phyloP scores from a whole-genome alignment of 2,113 vertebrate species.

The Barbus barbus region DNA sequence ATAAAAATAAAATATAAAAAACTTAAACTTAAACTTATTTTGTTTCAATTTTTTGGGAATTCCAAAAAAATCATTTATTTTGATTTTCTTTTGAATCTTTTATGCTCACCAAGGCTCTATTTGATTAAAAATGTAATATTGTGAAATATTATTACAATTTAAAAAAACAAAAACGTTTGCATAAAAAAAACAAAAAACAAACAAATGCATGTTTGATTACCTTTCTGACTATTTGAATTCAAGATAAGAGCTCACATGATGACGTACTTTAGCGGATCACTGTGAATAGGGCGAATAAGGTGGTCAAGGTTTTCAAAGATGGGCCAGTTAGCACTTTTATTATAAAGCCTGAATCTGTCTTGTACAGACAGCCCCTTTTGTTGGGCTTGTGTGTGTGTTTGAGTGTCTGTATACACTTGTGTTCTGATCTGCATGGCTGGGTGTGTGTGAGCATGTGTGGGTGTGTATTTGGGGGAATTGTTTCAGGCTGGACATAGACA shows the following conservation, averaged over 20 bases:
- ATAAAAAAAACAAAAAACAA: too few relatives aligned
- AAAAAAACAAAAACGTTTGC: too few relatives aligned
- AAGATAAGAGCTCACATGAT: conserved; percentile 12
- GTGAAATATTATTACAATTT: too few relatives aligned
- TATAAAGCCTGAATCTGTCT: conserved; percentile 3
- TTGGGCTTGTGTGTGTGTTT: conserved; percentile 22
- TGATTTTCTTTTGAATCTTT: too few relatives aligned
- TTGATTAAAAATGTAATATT: too few relatives aligned
- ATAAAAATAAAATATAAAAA: too few relatives aligned
- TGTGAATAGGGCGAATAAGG: not conserved
- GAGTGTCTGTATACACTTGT: conserved; percentile 11
- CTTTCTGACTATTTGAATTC: not conserved
- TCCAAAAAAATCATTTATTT: too few relatives aligned
- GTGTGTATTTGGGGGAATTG: conserved; percentile 14
- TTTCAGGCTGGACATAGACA: conserved; percentile 32
- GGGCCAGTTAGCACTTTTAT: not conserved
- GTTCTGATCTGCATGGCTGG: not conserved
- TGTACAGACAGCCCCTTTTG: conserved; percentile 4
- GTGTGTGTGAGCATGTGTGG: conserved; percentile 20
- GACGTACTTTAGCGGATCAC: not conserved
- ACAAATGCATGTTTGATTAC: conserved; percentile 31
- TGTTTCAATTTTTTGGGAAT: too few relatives aligned
- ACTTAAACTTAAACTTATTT: too few relatives aligned
- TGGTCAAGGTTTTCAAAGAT: not conserved
- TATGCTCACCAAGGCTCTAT: too few relatives aligned